Percentiles rank a stretch among this genome's conserved stretches.
Conservation (phyloP, 2,888 invertebrate species). For the Drosophila emarginata region DNA sequence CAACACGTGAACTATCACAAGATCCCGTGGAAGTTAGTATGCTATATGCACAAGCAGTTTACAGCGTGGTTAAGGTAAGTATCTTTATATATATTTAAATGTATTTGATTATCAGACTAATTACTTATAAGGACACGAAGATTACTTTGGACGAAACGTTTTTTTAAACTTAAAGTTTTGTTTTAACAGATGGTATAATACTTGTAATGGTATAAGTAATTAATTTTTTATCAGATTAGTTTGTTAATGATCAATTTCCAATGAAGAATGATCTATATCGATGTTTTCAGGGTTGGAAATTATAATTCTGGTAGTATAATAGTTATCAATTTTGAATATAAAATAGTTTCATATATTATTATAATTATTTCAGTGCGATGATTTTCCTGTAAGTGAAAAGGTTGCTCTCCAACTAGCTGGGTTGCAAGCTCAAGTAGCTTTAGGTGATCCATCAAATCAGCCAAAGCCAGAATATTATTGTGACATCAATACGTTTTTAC, state of each 20-base stretch:
- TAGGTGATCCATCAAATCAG: conserved; percentile 90
- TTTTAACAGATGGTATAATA: too few relatives aligned
- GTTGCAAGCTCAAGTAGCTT: conserved; percentile 95
- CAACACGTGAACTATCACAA: conserved; percentile 94
- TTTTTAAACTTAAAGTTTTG: too few relatives aligned
- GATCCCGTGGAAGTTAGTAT: conserved; percentile 97
- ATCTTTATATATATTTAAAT: background rate
- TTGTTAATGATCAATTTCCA: too few relatives aligned
- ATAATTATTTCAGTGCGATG: conserved; percentile 87
- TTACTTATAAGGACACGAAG: too few relatives aligned
- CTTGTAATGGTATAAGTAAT: too few relatives aligned
- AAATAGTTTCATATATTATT: background rate
- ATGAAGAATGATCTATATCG: too few relatives aligned
- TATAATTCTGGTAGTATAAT: too few relatives aligned
- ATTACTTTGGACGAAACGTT: too few relatives aligned
- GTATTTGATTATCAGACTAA: too few relatives aligned
- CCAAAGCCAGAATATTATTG: conserved; percentile 93
- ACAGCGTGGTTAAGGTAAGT: conserved; percentile 94
- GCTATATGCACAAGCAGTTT: conserved; percentile 96
- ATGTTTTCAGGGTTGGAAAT: too few relatives aligned
- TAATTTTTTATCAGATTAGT: too few relatives aligned
- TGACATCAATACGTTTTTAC: conserved; percentile 95
- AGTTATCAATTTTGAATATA: background rate
- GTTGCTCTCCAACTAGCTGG: conserved; percentile 97
- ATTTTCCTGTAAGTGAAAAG: conserved; percentile 97